Evolutionary conservation across 2,113 vertebrate species (phyloP).

Genomic region (Meleagris gallopavo): DNA sequence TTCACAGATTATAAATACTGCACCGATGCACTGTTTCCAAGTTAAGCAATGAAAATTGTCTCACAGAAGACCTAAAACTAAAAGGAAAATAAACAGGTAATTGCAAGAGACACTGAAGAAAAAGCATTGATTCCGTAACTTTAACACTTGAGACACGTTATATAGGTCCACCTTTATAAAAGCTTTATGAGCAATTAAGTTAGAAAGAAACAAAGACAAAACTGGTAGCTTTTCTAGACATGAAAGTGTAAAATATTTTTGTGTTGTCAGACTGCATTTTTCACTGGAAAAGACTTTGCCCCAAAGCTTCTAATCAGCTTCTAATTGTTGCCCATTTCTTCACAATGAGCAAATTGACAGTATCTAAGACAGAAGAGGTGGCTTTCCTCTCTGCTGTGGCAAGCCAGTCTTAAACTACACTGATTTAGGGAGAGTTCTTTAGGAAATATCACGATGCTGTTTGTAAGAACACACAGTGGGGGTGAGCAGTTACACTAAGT

Average conservation of each 20-base stretch:
- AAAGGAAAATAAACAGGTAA: neutral
- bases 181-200: neutral
- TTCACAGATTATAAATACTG: neutral
- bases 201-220: neutral
- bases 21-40: neutral
- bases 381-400: neutral
- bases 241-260: neutral
- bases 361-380: neutral
- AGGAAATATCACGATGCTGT: rapidly evolving
- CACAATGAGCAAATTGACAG: neutral
- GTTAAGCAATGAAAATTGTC: neutral
- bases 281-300: neutral
- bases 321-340: neutral
- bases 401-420: neutral
- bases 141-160: neutral
- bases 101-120: neutral
- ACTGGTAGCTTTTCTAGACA: neutral
- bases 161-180: neutral
- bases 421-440: neutral
- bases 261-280: neutral
- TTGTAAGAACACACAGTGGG: neutral
- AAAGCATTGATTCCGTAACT: neutral
- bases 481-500: neutral
- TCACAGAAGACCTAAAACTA: neutral
- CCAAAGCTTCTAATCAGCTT: neutral